A percentile compares a stretch with the other conserved stretches of the same genome.
These are phyloP conservation scores for Drosophila arawakana DNA, from an alignment of 1,140 invertebrate genomes.

Conservation along the genomic window DNA sequence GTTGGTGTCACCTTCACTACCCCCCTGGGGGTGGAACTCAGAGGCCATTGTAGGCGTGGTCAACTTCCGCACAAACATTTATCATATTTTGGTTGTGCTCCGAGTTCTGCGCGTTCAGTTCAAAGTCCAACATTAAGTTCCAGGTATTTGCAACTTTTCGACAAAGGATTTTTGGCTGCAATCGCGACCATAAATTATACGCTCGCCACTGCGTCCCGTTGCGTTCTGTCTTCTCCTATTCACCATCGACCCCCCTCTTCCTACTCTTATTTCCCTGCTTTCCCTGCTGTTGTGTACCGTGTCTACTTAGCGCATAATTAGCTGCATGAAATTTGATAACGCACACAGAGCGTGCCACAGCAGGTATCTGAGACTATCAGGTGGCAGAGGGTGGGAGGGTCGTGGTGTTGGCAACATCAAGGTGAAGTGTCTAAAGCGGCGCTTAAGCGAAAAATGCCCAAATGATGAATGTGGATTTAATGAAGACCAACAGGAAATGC, in stretches of 20 bases:
- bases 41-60: slow-evolving; percentile 11
- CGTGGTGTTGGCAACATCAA: slow-evolving; percentile 1
- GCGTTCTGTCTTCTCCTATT: slow-evolving; percentile 16
- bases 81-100: slow-evolving; percentile 65
- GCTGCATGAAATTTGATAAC: slow-evolving; percentile 73
- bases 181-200: slow-evolving; percentile 77
- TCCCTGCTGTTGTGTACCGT: slow-evolving; percentile 32
- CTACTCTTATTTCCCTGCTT: not conserved
- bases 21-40: not conserved
- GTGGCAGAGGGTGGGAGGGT: not conserved
- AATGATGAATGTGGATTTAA: slow-evolving; percentile 79
- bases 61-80: slow-evolving; percentile 78
- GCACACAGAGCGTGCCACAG: slow-evolving; percentile 29
- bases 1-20: slow-evolving; percentile 2
- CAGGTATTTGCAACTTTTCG: slow-evolving; percentile 83
- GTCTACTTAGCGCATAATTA: slow-evolving; percentile 83
- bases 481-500: slow-evolving; percentile 36
- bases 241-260: no score
- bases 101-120: slow-evolving; percentile 55
- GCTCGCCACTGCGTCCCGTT: slow-evolving; percentile 18
- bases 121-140: slow-evolving; percentile 82
- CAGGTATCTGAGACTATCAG: not conserved
- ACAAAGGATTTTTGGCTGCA: slow-evolving; percentile 83
- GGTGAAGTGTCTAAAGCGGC: slow-evolving; percentile 46
- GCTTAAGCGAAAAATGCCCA: slow-evolving; percentile 55